These are phyloP conservation scores for Ispidina lecontei DNA, from an alignment of 2,797 vertebrate species.

Conservation along the genomic window DNA sequence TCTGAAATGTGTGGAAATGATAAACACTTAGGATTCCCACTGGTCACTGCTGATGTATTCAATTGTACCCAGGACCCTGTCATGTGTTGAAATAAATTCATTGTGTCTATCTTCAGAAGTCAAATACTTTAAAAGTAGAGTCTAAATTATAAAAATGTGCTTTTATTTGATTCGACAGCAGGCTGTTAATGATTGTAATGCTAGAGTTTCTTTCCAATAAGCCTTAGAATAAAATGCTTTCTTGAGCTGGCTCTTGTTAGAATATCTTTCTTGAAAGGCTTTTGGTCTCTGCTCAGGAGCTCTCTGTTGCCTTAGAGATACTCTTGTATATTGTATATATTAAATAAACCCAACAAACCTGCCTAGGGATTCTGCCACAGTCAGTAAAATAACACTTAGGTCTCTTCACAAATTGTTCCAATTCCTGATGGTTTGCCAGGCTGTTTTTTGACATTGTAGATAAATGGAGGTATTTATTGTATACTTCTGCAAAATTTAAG, in stretches of 20 bases:
- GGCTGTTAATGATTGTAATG: neutral
- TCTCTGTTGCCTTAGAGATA: conserved; percentile 65
- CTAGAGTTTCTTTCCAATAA: neutral
- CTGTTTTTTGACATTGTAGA: neutral
- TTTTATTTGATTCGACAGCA: neutral
- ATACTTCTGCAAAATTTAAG: neutral
- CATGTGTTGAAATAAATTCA: neutral
- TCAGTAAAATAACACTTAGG: neutral
- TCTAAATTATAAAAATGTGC: neutral
- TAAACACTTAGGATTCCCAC: neutral
- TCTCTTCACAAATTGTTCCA: neutral
- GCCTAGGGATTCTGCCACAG: neutral
- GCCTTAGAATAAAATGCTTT: neutral
- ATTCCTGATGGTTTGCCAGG: neutral
- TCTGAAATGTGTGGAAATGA: neutral
- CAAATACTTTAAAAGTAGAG: neutral
- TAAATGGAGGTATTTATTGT: neutral
- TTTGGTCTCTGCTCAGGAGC: conserved; percentile 34
- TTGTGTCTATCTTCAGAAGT: neutral
- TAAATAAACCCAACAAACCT: conserved; percentile 8
- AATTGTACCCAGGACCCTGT: neutral
- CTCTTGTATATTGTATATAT: conserved; percentile 19
- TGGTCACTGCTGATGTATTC: neutral
- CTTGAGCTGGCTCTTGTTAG: conserved; percentile 2
- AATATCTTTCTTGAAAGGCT: neutral